These are phyloP conservation scores for Gorsachius goisagi DNA, from an alignment of 2,113 vertebrate species.

Conservation along the genomic window DNA sequence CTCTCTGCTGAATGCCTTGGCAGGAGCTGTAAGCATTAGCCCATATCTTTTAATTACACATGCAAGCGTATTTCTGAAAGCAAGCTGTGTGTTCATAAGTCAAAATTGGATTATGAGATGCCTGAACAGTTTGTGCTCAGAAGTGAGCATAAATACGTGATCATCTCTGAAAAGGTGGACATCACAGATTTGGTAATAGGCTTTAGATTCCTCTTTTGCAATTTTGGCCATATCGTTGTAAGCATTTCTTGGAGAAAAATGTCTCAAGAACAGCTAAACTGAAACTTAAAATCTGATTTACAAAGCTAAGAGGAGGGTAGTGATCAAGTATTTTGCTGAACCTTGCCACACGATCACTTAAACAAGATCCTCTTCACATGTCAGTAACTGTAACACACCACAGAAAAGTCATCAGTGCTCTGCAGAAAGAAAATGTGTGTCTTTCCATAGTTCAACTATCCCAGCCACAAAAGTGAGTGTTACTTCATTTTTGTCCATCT, in stretches of 20 bases:
- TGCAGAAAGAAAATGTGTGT: not conserved
- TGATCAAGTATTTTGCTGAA: not conserved
- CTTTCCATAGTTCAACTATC: not conserved
- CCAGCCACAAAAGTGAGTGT: not conserved
- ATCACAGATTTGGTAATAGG: not conserved
- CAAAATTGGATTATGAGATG: constrained; percentile 49
- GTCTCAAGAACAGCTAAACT: not conserved
- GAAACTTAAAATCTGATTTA: not conserved
- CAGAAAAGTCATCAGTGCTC: not conserved
- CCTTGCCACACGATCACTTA: not conserved
- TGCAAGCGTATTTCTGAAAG: constrained; percentile 39
- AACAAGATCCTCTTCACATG: not conserved
- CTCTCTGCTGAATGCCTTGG: constrained; percentile 41
- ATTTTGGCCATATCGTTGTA: not conserved
- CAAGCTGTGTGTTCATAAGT: constrained; percentile 7
- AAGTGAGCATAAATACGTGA: not conserved
- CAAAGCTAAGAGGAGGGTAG: not conserved
- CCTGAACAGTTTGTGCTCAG: constrained; percentile 14
- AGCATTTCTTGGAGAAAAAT: not conserved
- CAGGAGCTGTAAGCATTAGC: constrained; percentile 29
- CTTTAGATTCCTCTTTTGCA: not conserved
- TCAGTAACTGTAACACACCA: not conserved
- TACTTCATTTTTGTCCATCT: not conserved
- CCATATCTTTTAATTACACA: constrained; percentile 61
- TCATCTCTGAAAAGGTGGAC: not conserved